These are phyloP conservation scores for Ligdia adustata DNA, from an alignment of 2,888 invertebrate species.

Conservation along the genomic window DNA sequence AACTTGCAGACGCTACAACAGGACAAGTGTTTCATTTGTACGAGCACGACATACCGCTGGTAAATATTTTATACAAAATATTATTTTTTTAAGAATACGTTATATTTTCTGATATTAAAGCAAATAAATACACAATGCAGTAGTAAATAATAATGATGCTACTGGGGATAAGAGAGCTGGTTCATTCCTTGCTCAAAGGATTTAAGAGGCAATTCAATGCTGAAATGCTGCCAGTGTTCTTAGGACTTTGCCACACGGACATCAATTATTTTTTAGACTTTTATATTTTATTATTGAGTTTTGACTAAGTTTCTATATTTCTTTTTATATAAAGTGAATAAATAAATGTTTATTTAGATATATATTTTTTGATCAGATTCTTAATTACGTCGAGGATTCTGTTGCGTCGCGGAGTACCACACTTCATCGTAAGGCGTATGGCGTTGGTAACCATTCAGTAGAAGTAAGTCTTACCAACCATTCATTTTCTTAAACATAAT, in stretches of 20 bases:
- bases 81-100: too few relatives aligned
- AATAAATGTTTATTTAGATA: background rate
- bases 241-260: too few relatives aligned
- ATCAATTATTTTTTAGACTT: background rate
- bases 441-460: background rate
- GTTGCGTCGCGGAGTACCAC: background rate
- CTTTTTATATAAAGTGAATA: background rate
- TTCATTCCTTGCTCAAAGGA: too few relatives aligned
- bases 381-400: background rate
- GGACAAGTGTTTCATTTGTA: constrained; percentile 4
- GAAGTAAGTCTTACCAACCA: background rate
- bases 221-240: too few relatives aligned
- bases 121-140: background rate
- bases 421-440: background rate
- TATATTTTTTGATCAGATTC: background rate
- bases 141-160: background rate
- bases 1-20: constrained; percentile 3
- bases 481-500: background rate
- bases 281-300: background rate
- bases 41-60: background rate
- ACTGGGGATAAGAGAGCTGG: too few relatives aligned
- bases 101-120: too few relatives aligned
- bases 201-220: too few relatives aligned
- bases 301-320: background rate
- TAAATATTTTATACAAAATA: background rate